Evolutionary conservation across 2,113 vertebrate species (phyloP).

Genomic region (Donacobius atricapilla): DNA sequence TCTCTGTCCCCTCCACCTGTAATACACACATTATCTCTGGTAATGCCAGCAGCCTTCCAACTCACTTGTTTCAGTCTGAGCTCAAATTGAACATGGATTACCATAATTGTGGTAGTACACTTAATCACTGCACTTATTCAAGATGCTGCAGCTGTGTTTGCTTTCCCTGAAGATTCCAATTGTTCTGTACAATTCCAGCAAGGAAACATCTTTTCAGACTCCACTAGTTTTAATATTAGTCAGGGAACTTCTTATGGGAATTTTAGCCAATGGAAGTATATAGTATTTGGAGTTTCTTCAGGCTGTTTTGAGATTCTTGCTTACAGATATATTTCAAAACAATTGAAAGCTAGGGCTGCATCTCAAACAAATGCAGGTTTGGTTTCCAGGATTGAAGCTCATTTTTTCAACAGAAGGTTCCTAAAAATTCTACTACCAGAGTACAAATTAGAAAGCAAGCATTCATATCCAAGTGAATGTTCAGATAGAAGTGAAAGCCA

Average conservation of each 20-base stretch:
- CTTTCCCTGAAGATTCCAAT: conserved; percentile 16
- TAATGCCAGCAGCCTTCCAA: neutral
- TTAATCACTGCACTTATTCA: conserved; percentile 9
- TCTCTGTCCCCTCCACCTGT: neutral
- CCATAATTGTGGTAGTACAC: neutral
- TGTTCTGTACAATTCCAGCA: conserved; percentile 18
- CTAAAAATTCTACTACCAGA: neutral
- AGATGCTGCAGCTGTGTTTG: conserved; percentile 47
- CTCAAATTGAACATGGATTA: neutral
- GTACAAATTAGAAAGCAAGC: neutral
- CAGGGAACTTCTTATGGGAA: conserved; percentile 12
- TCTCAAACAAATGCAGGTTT: neutral
- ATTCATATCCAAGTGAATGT: neutral
- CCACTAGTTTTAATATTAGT: conserved; percentile 32
- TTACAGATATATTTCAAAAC: neutral
- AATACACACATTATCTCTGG: neutral
- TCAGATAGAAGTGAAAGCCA: neutral
- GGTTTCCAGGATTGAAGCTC: neutral
- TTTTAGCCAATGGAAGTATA: neutral
- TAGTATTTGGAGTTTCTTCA: conserved; percentile 18
- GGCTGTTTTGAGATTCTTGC: neutral
- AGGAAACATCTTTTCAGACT: conserved; percentile 34
- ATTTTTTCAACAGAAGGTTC: neutral
- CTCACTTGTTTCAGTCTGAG: neutral
- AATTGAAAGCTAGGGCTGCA: neutral